Base-by-base conservation (phyloP, 2,113 vertebrate genomes). In the Crocuta crocuta region DNA sequence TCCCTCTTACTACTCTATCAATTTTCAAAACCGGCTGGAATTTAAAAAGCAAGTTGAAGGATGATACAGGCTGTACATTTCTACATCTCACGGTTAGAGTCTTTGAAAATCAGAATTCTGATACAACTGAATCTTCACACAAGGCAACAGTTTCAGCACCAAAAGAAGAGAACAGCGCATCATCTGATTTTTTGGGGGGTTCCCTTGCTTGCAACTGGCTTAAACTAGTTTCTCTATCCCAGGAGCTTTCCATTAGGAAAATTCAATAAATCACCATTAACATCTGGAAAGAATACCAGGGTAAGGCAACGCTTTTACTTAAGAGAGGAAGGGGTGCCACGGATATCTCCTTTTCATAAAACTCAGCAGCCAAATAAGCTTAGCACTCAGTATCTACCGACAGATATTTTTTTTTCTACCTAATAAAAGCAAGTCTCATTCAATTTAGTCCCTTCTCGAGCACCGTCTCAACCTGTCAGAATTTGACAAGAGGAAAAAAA, bases 141-240 rank as follows among this genome's bases (percentile, higher is more conserved):
- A 73, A 85, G 63, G 11, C 71, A 97, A 98, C 91, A 94, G 95
- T 98, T 99, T 99, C 99, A 99, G 99, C 98, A 99, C 98, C 98
- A 58, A 55, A 96, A 96, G 1, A 79, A 43, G 61, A 85, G 98
- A 99, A 99, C 99, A 99, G 99, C 97, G 79, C 97, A 76, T 89
- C 80, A 66, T 94, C 65, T 50, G 58, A 93, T 68, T 65, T 28
- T 2, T 33, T 84, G 39, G 10, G 19, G 66, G 61, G 13, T 83
- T 97, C 88, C 97, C 81, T 86, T 96, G 48, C 93, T 35, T 39
- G 43, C 61, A 74, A 93, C 55, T 96, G 73, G 68, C 88, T 97
- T 93, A 85, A 28, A 83, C 81, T 94, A 88, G 61, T 82, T 95
- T 93, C 87, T 88, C 78, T 53, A 88, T 33, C 35, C 50, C 80